These are phyloP conservation scores for Hofmannophila pseudospretella DNA, from an alignment of 2,888 invertebrate genomes.

Conservation along the genomic window DNA sequence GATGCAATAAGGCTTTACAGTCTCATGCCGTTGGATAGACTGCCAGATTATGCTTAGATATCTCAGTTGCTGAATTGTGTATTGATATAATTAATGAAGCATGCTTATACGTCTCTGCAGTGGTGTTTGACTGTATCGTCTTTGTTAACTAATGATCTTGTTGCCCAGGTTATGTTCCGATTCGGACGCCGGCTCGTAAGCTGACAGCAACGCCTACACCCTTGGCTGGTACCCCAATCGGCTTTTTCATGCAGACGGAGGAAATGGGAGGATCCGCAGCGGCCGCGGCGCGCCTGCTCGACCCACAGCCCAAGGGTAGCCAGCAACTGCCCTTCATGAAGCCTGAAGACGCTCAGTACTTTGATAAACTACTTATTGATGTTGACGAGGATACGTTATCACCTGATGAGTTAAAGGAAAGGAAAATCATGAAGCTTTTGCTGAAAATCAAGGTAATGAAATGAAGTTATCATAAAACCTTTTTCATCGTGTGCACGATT, in stretches of 20 bases:
- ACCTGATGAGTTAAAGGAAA: conserved; percentile 98
- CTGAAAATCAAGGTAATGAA: conserved; percentile 94
- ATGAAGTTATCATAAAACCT: too few species aligned
- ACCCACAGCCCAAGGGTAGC: conserved; percentile 96
- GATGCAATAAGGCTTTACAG: conserved; percentile 64
- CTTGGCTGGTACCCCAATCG: conserved; percentile 92
- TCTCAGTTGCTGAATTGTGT: conserved; percentile 34
- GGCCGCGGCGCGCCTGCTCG: conserved; percentile 88
- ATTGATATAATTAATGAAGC: conserved; percentile 13
- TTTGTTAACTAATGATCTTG: conserved; percentile 37
- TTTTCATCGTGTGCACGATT: too few species aligned
- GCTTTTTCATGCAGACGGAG: conserved; percentile 96
- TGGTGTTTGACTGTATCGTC: conserved; percentile 25
- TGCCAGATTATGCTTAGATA: conserved; percentile 46
- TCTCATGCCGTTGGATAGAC: conserved; percentile 64
- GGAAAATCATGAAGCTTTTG: conserved; percentile 99
- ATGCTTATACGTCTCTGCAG: conserved; percentile 13
- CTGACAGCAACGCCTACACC: conserved; percentile 99
- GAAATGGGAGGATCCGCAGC: conserved; percentile 90
- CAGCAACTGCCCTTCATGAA: conserved; percentile 98
- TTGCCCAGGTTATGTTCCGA: conserved; percentile 90
- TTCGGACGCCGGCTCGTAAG: conserved; percentile 98
- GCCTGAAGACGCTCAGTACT: conserved; percentile 99
- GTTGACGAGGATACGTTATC: conserved; percentile 97
- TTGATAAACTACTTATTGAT: conserved; percentile 97